Percentiles rank a stretch among this genome's conserved stretches.
Conservation (phyloP, 2,888 invertebrate species). For the Drosophila leonis region DNA sequence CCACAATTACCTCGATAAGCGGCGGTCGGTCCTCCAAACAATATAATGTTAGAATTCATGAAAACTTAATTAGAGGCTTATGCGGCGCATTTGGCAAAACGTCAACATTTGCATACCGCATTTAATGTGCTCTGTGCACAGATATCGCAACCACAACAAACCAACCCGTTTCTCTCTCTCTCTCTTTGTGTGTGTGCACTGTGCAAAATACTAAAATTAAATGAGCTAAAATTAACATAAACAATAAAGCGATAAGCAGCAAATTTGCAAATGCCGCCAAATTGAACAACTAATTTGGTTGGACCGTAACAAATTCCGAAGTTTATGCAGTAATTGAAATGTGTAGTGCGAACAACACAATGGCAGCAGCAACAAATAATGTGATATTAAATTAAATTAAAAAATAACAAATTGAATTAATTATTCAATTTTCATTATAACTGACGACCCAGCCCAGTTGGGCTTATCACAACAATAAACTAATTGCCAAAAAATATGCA, state of each 20-base stretch:
- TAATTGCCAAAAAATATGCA: constrained; percentile 1
- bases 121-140: constrained; percentile 68
- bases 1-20: constrained; percentile 54
- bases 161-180: neutral
- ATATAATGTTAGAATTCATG: constrained; percentile 64
- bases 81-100: constrained; percentile 54
- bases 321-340: constrained; percentile 59
- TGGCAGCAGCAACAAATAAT: neutral
- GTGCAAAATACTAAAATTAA: constrained; percentile 70
- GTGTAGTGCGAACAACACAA: constrained; percentile 5
- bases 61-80: constrained; percentile 77
- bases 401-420: constrained; percentile 50
- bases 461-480: constrained; percentile 11
- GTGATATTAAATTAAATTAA: constrained; percentile 44
- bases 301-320: constrained; percentile 50
- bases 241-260: constrained; percentile 77
- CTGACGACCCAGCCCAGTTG: neutral
- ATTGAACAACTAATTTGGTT: constrained; percentile 71
- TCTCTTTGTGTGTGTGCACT: constrained; percentile 17
- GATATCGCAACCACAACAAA: constrained; percentile 62
- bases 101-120: constrained; percentile 74
- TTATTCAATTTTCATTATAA: constrained; percentile 38
- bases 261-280: constrained; percentile 53
- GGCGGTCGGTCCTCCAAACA: constrained; percentile 22
- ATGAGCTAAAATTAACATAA: constrained; percentile 75